Conservation (phyloP, 2,113 vertebrate species). For the Lonchura striata region DNA sequence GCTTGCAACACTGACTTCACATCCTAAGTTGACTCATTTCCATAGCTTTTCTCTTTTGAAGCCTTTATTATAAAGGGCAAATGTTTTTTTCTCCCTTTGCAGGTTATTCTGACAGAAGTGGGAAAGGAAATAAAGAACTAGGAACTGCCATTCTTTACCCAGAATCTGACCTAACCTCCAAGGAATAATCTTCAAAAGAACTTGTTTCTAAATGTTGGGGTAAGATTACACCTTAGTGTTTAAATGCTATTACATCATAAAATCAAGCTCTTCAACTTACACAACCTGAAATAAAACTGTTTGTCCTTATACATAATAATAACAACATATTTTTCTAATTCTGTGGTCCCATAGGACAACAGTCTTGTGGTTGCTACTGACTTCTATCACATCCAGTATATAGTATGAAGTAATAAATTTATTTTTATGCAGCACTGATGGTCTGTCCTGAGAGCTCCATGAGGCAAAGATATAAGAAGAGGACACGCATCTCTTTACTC, state of each 20-base stretch:
- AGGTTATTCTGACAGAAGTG: neutral
- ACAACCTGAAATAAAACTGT: neutral
- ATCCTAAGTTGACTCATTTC: neutral
- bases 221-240: neutral
- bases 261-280: neutral
- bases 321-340: neutral
- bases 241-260: neutral
- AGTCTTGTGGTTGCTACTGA: neutral
- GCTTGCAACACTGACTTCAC: neutral
- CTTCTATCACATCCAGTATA: neutral
- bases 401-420: constrained; percentile 5
- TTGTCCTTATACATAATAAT: neutral
- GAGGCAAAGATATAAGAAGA: neutral
- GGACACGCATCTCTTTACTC: neutral
- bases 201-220: neutral
- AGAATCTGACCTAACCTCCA: neutral
- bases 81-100: neutral
- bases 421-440: constrained; percentile 11
- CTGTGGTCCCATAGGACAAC: neutral
- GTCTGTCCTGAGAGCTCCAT: neutral
- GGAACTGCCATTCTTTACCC: neutral
- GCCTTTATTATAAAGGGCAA: neutral
- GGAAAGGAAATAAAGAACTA: neutral
- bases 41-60: neutral
- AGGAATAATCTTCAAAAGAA: neutral